phyloP scores from a whole-genome alignment of 2,113 vertebrate genomes.

The Equus quagga region DNA sequence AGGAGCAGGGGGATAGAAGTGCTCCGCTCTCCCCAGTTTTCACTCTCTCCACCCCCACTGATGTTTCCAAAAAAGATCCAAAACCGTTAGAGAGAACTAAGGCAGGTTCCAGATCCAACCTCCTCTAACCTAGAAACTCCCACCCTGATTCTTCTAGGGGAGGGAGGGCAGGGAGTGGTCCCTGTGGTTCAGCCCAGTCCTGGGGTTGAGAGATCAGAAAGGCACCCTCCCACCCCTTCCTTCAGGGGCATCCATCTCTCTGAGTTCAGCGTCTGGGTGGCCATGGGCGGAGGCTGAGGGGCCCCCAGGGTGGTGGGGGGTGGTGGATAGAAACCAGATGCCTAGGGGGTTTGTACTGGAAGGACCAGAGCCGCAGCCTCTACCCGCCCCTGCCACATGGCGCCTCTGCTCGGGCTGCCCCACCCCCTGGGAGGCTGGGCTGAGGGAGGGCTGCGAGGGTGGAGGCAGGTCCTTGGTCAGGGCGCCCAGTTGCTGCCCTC shows the following conservation, averaged over 20 bases:
- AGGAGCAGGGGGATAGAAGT: background rate
- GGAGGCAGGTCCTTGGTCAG: constrained; percentile 75
- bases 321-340: constrained; percentile 85
- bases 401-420: constrained; percentile 80
- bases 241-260: constrained; percentile 75
- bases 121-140: constrained; percentile 67
- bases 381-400: constrained; percentile 84
- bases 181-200: constrained; percentile 70
- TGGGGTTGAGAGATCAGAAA: constrained; percentile 78
- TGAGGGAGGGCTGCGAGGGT: constrained; percentile 78
- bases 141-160: constrained; percentile 54
- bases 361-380: constrained; percentile 84
- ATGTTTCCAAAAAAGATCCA: constrained; percentile 41
- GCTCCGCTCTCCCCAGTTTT: background rate
- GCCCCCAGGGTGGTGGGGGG: constrained; percentile 82
- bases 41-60: background rate
- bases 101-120: constrained; percentile 55
- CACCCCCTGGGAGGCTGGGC: constrained; percentile 84
- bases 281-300: constrained; percentile 83
- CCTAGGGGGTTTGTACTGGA: constrained; percentile 85
- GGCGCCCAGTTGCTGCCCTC: constrained; percentile 69
- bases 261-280: constrained; percentile 80
- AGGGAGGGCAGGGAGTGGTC: constrained; percentile 60
- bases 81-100: constrained; percentile 34
- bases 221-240: constrained; percentile 72